Conservation (phyloP, 2,113 vertebrate species). For the Gymnobelideus leadbeateri region DNA sequence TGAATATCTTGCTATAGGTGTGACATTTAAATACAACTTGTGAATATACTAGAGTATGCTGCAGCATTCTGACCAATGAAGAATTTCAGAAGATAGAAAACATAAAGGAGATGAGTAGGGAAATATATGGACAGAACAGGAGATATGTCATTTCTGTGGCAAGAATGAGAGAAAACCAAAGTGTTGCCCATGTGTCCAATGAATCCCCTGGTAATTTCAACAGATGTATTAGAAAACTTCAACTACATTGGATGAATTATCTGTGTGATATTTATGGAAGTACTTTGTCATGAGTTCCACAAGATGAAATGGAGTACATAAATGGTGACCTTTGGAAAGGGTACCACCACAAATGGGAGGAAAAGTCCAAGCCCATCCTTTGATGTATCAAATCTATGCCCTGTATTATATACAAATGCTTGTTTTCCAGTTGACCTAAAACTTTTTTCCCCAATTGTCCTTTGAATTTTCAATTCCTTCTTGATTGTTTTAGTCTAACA, state of each 20-base stretch:
- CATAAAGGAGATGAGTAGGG: neutral
- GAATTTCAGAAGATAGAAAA: neutral
- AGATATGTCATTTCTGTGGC: neutral
- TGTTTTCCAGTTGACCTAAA: neutral
- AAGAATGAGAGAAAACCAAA: neutral
- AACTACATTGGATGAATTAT: neutral
- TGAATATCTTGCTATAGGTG: neutral
- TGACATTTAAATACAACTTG: neutral
- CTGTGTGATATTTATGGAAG: neutral
- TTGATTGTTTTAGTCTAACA: neutral
- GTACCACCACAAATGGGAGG: neutral
- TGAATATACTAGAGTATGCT: neutral
- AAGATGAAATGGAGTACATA: neutral
- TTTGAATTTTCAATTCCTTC: neutral
- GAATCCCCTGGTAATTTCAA: too few species aligned
- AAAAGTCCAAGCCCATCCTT: neutral
- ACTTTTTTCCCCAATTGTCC: neutral
- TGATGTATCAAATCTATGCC: neutral
- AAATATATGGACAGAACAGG: neutral
- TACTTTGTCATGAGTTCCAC: neutral
- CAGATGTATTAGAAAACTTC: neutral
- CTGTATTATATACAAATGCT: neutral
- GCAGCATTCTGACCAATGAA: neutral
- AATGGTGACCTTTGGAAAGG: neutral
- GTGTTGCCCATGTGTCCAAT: neutral